Evolutionary conservation across 2,113 vertebrate genomes (phyloP), one percentile per base, ranked within the genome.

Genomic region (Cephalopholis sonnerati): DNA sequence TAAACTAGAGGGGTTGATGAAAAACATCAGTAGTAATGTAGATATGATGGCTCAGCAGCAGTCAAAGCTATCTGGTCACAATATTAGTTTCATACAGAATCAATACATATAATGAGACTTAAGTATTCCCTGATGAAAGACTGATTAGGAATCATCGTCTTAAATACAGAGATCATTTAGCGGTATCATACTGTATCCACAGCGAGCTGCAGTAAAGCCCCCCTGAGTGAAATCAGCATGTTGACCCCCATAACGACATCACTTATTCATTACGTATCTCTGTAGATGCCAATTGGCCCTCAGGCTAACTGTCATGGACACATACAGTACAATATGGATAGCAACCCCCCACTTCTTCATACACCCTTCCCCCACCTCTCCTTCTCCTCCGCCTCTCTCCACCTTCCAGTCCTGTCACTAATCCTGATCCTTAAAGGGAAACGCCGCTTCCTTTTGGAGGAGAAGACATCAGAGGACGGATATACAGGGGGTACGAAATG

Each of bases 381-480:
- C 50, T 32, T 16, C 77, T 53, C 50, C 73, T 81, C 65, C 16
- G 61, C 83, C 79, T 83, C 77, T 24, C 78, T 79, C 65, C 84
- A 81, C 77, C 86, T 74, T 89, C 88, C 20, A 15, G 41, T 88
- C 76, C 50, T 71, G 72, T 58, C 87, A 69, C 91, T 94, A 94
- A 95, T 94, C 94, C 91, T 93, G 89, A 94, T 94, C 92, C 92
- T 93, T 94, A 93, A 94, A 94, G 93, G 72, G 84, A 89, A 89
- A 86, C 46, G 8, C 57, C 7, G 22, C 82, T 87, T 85, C 77
- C 24, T 39, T 81, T 78, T 84, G 27, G 20, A 76, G 81, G 36
- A 74, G 75, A 71, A 79, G 4, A 36, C 61, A 22, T 6, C 4
- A 46, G 3, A n/a, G 55, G 53, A 46, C 11, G 41, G 6, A 39